phyloP scores from a whole-genome alignment of 2,888 invertebrate genomes.

The Tubiluchus corallicola region DNA sequence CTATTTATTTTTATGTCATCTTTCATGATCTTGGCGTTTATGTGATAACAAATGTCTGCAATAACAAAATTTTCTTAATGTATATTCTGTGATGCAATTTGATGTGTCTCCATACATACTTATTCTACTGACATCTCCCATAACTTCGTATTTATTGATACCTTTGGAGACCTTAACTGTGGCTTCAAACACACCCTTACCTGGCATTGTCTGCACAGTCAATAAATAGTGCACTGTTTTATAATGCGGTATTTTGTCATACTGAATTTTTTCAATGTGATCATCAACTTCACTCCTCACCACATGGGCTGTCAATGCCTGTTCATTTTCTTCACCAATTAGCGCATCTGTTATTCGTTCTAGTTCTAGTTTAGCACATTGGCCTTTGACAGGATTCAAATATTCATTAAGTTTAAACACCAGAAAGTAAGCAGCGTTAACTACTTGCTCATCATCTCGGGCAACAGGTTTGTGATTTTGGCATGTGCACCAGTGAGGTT shows the following conservation, averaged over 20 bases:
- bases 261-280: neutral
- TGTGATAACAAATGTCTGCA: neutral
- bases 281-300: neutral
- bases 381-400: neutral
- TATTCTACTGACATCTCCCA: conserved; percentile 51
- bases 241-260: neutral
- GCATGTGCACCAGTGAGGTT: conserved; percentile 74
- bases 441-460: conserved; percentile 32
- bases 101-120: conserved; percentile 67
- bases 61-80: neutral
- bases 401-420: conserved; percentile 26
- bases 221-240: conserved; percentile 34
- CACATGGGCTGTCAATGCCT: neutral
- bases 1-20: too few species aligned
- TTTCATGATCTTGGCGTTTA: too few species aligned
- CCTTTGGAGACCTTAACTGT: conserved; percentile 35
- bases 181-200: conserved; percentile 59
- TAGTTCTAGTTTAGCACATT: neutral
- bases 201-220: conserved; percentile 52
- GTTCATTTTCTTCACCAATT: neutral
- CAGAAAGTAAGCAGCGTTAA: conserved; percentile 34
- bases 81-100: conserved; percentile 46
- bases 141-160: conserved; percentile 37
- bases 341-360: conserved; percentile 24
- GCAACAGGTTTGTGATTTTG: conserved; percentile 55